phyloP scores from a whole-genome alignment of 2,797 vertebrate genomes.

The Sebastes trivittatus region DNA sequence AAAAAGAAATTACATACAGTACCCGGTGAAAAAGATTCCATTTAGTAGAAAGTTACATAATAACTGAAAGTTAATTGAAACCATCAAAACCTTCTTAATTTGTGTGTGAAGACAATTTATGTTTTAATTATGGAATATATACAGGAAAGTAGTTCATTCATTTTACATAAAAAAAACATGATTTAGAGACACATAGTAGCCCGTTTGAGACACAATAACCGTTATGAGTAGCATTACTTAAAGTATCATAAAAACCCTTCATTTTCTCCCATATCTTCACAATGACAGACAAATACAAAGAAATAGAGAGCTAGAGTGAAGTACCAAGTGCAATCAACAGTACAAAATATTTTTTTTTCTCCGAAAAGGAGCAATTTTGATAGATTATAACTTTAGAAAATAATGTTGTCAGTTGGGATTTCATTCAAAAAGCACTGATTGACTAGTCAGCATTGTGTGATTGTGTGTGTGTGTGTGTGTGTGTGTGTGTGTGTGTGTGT shows the following conservation, averaged over 20 bases:
- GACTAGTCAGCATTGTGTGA: neutral
- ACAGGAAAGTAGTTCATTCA: constrained; percentile 1
- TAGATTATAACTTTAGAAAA: neutral
- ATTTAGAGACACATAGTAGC: neutral
- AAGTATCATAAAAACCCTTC: neutral
- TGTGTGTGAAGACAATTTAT: neutral
- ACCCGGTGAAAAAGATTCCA: neutral
- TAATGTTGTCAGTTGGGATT: neutral
- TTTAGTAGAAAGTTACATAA: neutral
- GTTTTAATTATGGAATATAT: neutral
- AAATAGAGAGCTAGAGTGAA: neutral
- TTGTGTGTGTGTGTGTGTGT: neutral
- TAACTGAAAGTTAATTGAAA: neutral
- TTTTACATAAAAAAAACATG: neutral
- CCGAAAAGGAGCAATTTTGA: neutral
- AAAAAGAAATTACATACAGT: neutral
- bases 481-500: neutral
- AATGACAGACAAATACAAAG: constrained; percentile 1
- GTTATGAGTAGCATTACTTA: neutral
- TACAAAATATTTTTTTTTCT: constrained; percentile 14
- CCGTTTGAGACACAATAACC: neutral
- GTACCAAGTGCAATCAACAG: constrained; percentile 2
- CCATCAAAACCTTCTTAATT: neutral
- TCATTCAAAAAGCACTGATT: neutral
- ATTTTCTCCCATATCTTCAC: constrained; percentile 1